Evolutionary conservation across 2,888 invertebrate genomes (phyloP).

Genomic region (Eristalinus aeneus): DNA sequence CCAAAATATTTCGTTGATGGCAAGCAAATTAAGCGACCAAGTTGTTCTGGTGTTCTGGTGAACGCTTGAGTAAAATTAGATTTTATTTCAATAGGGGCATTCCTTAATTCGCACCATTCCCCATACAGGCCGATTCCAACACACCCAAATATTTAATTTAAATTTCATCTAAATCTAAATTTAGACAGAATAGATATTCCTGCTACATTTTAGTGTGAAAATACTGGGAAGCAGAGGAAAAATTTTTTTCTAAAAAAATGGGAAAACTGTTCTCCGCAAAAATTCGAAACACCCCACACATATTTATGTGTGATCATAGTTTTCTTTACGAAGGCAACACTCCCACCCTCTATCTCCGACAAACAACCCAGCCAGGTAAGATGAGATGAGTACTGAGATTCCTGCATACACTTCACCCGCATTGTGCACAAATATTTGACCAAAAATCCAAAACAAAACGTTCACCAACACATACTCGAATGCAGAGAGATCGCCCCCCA

Average conservation of each 20-base stretch:
- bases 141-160: conserved; percentile 31
- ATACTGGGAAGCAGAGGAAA: conserved; percentile 52
- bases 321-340: not conserved
- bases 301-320: not conserved
- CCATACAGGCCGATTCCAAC: conserved; percentile 4
- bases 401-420: conserved; percentile 32
- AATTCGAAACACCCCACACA: not conserved
- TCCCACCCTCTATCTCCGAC: not conserved
- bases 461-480: not conserved
- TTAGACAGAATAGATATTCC: conserved; percentile 44
- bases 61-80: not conserved
- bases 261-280: conserved; percentile 58
- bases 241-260: conserved; percentile 26
- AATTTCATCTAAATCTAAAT: conserved; percentile 50
- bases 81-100: not conserved
- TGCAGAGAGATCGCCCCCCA: not conserved
- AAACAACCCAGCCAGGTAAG: conserved; percentile 55
- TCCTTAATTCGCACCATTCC: not conserved
- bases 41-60: not conserved
- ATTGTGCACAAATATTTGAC: conserved; percentile 40
- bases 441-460: conserved; percentile 53
- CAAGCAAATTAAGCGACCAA: not conserved
- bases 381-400: conserved; percentile 65
- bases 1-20: not conserved
- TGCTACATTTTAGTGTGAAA: conserved; percentile 19